phyloP scores from a whole-genome alignment of 2,113 vertebrate species.

The Eudorcas thomsonii region DNA sequence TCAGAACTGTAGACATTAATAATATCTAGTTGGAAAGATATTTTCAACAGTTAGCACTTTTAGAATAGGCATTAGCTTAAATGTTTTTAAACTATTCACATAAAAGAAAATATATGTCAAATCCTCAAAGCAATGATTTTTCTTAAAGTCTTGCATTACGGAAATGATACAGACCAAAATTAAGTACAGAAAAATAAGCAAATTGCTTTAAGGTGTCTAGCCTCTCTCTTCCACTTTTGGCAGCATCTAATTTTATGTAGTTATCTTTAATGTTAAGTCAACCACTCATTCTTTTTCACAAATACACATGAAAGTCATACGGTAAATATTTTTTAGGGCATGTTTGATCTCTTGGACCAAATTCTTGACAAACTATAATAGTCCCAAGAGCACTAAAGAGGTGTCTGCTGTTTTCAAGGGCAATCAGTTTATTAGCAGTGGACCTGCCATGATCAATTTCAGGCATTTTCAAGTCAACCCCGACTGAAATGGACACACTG shows the following conservation, averaged over 20 bases:
- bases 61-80: not conserved
- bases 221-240: not conserved
- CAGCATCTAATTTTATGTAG: not conserved
- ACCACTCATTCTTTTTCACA: not conserved
- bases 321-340: not conserved
- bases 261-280: not conserved
- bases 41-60: slow-evolving; percentile 26
- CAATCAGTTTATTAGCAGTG: not conserved
- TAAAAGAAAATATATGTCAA: not conserved
- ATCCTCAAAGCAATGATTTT: not conserved
- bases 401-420: not conserved
- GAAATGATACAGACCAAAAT: not conserved
- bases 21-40: slow-evolving; percentile 15
- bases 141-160: not conserved
- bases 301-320: not conserved
- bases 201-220: not conserved
- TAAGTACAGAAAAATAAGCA: not conserved
- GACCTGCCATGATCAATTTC: not conserved
- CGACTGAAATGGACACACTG: not conserved
- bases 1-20: not conserved
- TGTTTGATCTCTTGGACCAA: not conserved
- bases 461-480: not conserved
- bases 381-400: not conserved
- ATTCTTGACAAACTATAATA: not conserved
- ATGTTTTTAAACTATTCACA: not conserved